These are phyloP conservation scores for Pogoniulus pusillus DNA, from an alignment of 2,797 vertebrate species.

Conservation along the genomic window DNA sequence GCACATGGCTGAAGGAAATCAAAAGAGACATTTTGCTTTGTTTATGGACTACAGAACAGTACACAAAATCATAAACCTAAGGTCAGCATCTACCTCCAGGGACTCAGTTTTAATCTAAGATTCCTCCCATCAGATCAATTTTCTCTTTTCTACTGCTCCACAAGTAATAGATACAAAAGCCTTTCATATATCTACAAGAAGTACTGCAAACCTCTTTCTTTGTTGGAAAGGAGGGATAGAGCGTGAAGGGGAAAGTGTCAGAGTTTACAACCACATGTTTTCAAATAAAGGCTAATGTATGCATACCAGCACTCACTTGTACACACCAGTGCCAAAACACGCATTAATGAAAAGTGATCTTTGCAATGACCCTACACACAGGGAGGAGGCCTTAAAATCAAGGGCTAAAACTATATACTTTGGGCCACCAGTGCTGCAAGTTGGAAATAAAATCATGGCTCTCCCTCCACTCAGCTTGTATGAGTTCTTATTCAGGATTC, in stretches of 20 bases:
- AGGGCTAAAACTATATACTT: not conserved
- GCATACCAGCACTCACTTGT: not conserved
- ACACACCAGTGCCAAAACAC: constrained; percentile 35
- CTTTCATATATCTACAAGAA: not conserved
- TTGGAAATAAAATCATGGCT: not conserved
- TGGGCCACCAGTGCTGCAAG: not conserved
- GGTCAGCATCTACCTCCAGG: too few relatives aligned
- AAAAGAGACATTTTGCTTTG: not conserved
- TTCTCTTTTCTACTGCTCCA: not conserved
- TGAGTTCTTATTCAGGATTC: not conserved
- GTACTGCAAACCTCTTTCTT: not conserved
- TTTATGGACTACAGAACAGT: not conserved
- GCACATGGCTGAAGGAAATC: not conserved
- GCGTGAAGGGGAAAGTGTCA: not conserved
- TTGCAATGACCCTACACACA: not conserved
- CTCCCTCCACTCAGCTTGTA: not conserved
- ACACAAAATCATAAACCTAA: not conserved
- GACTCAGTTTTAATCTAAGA: not conserved
- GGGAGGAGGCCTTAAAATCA: not conserved
- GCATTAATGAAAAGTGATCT: not conserved
- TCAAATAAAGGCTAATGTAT: constrained; percentile 23
- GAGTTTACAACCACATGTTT: constrained; percentile 16
- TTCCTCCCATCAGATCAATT: not conserved
- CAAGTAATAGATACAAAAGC: not conserved
- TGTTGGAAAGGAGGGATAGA: not conserved